Conservation (phyloP, 2,797 vertebrate genomes). For the Phoebastria nigripes region DNA sequence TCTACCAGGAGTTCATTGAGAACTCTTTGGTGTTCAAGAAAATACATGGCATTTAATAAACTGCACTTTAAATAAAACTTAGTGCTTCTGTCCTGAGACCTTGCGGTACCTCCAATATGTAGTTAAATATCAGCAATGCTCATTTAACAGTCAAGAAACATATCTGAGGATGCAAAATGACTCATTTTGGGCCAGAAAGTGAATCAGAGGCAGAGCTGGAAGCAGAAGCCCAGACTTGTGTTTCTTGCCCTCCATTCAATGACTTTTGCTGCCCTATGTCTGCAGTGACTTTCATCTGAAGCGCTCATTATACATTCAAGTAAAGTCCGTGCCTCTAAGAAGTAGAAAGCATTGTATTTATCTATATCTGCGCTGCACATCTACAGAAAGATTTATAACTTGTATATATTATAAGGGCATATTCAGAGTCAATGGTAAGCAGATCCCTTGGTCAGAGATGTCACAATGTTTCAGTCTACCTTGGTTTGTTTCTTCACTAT, state of each 20-base stretch:
- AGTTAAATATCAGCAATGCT: background rate
- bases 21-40: background rate
- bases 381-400: background rate
- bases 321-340: background rate
- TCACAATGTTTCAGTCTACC: background rate
- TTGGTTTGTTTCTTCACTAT: background rate
- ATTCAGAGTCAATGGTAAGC: background rate
- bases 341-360: background rate
- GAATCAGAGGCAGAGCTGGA: background rate
- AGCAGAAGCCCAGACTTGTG: background rate
- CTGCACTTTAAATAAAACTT: background rate
- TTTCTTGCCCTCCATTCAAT: background rate
- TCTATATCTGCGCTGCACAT: background rate
- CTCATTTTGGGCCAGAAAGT: background rate
- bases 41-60: background rate
- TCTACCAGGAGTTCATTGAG: background rate
- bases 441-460: background rate
- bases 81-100: background rate
- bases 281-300: background rate
- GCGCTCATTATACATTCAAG: background rate
- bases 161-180: background rate
- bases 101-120: background rate
- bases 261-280: background rate
- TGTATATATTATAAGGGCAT: background rate
- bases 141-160: background rate